Evolutionary conservation across 92 coral and sea anemone genomes (phyloP), one percentile per base, ranked within the genome.

Genomic region (Nematostella vectensis): DNA sequence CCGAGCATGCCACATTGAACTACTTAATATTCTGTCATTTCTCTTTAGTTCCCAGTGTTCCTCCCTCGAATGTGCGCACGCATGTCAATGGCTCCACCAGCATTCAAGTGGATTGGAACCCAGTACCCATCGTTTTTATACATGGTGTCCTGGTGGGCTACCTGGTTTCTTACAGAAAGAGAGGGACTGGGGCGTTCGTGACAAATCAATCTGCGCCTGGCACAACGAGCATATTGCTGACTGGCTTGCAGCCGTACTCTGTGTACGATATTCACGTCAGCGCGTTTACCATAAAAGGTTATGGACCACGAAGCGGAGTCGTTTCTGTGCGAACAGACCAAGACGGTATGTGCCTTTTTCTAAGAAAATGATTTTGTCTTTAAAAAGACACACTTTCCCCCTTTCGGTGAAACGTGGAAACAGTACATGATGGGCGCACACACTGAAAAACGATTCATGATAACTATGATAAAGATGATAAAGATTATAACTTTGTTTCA

Each of bases 1-100:
- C 40, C 40, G 40, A 33, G 40, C 40, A 33, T 33, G 40, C 40
- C 40, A 6, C 6, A 33, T 6, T 6, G 15, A 6, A 33, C 15
- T 33, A 15, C 15, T 33, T 33, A 33, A 33, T 33, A 33, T 6
- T 33, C n/a, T 15, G 15, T 33, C 15, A 6, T 6, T 33, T 33
- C 20, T 15, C 20, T 63, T 24, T 19, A 63, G 69, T 4, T 12
- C 69, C 69, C 24, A 33, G 69, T 51, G 47, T 33, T 47, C 60
- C 69, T 22, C 69, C 69, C 2, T 59, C 54, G 21, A 33, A 21
- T 19, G 59, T 63, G 12, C 45, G 49, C 17, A 36, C 48, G 11
- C 27, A 29, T n/a, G 50, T 30, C 49, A 22, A 24, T 23, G 50
- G 31, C 1, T 20, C 27, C 1, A 36, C n/a, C 25, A 63, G 69